These are phyloP conservation scores for Bombylius discolor DNA, from an alignment of 2,888 invertebrate species.

Conservation along the genomic window DNA sequence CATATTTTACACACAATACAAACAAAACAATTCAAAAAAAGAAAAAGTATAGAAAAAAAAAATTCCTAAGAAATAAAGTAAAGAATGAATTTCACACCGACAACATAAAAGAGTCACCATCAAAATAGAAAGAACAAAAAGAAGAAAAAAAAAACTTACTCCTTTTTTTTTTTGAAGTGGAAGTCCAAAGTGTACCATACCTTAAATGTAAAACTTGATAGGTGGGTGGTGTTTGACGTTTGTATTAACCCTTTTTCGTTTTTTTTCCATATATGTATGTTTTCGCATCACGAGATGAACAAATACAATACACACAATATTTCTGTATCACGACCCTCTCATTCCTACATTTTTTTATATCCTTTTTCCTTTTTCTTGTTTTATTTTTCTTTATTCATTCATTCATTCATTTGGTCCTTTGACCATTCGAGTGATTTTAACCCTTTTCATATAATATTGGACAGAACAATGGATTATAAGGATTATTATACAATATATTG, in stretches of 20 bases:
- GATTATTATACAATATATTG: background rate
- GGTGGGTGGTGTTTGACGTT: constrained; percentile 30
- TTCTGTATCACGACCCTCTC: background rate
- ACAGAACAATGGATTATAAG: constrained; percentile 8
- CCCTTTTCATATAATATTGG: constrained; percentile 24
- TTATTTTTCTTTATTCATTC: too few species aligned
- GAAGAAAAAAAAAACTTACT: background rate
- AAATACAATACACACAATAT: background rate
- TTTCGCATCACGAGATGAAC: background rate
- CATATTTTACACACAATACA: too few species aligned
- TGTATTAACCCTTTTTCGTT: constrained; percentile 28
- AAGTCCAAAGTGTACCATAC: background rate
- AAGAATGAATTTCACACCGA: background rate
- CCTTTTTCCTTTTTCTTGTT: too few species aligned
- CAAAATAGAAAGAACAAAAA: background rate
- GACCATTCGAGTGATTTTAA: constrained; percentile 33
- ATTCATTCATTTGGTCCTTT: constrained; percentile 22
- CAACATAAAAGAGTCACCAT: background rate
- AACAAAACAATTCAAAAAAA: background rate
- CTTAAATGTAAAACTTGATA: background rate
- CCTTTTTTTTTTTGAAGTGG: background rate
- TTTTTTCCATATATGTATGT: constrained; percentile 23
- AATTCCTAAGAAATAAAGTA: background rate
- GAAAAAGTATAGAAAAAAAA: background rate
- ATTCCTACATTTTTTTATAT: too few species aligned